Evolutionary conservation across 2,888 invertebrate genomes (phyloP).

Genomic region (Euphydryas editha): DNA sequence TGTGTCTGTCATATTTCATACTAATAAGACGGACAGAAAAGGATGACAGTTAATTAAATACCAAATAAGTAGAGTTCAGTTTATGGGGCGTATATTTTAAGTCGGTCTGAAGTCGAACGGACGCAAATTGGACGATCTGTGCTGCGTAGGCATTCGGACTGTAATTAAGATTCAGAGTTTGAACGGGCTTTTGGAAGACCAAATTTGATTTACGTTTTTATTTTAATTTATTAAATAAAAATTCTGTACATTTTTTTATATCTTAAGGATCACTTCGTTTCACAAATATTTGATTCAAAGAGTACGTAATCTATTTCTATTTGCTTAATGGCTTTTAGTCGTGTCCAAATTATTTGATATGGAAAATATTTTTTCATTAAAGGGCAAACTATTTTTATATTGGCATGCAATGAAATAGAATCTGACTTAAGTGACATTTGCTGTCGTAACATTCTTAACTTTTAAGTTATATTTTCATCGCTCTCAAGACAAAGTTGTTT

Average conservation of each 20-base stretch:
- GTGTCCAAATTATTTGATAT: too few species aligned
- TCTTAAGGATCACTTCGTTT: background rate
- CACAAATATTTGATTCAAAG: background rate
- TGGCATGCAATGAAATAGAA: background rate
- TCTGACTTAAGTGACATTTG: background rate
- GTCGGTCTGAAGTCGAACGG: slow-evolving; percentile 17
- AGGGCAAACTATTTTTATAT: background rate
- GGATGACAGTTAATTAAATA: slow-evolving; percentile 43
- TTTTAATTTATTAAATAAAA: slow-evolving; percentile 10
- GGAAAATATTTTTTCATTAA: background rate
- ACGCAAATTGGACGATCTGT: slow-evolving; percentile 26
- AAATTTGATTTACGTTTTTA: slow-evolving; percentile 14
- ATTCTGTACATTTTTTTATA: background rate
- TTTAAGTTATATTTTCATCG: background rate
- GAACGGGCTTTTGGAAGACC: slow-evolving; percentile 19
- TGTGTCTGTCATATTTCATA: slow-evolving; percentile 33
- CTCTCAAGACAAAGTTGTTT: background rate
- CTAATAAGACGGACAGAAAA: slow-evolving; percentile 39
- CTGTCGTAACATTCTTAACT: background rate
- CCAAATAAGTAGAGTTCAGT: slow-evolving; percentile 34
- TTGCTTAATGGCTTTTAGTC: too few species aligned
- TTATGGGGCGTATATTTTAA: slow-evolving; percentile 34
- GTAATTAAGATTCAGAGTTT: slow-evolving; percentile 30
- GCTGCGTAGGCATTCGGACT: slow-evolving; percentile 26
- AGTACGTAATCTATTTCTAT: background rate